A percentile compares a stretch with the other conserved stretches of the same genome.
These are phyloP conservation scores for Peromyscus eremicus DNA, from an alignment of 2,797 vertebrate species.

Conservation along the genomic window DNA sequence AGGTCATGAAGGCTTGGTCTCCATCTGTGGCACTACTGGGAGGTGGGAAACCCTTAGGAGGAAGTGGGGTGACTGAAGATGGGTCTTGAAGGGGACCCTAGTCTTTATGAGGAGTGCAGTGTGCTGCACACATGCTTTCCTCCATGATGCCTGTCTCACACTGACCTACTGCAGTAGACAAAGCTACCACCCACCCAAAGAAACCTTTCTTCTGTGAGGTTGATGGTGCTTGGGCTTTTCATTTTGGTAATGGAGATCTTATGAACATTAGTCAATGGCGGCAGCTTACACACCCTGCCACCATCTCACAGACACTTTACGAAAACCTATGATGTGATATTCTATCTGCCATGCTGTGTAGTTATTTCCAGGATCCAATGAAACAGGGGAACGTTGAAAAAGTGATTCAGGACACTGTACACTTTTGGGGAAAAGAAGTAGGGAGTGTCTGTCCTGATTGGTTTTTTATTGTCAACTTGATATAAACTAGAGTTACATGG, in stretches of 20 bases:
- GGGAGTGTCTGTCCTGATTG: not conserved
- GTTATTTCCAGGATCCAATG: not conserved
- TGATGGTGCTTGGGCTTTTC: not conserved
- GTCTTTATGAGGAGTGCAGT: too few relatives aligned
- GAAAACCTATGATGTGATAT: not conserved
- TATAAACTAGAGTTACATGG: not conserved
- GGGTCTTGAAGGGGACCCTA: not conserved
- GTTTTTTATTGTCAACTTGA: not conserved
- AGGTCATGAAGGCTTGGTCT: not conserved
- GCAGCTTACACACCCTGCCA: accelerated
- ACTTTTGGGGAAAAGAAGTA: not conserved
- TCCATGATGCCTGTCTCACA: not conserved
- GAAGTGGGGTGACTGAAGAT: not conserved
- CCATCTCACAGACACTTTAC: not conserved
- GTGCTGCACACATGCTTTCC: not conserved
- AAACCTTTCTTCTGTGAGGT: not conserved
- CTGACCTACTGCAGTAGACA: not conserved
- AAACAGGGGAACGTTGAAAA: not conserved
- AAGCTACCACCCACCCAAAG: not conserved
- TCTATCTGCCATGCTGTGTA: not conserved
- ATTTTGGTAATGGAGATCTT: not conserved
- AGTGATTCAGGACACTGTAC: not conserved
- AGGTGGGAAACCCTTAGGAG: not conserved
- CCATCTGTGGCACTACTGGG: not conserved
- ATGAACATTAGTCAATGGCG: not conserved